Percentiles rank a stretch among this genome's conserved stretches.
Evolutionary conservation across 2,888 invertebrate genomes (phyloP).

Genomic region (Apeira syringaria): DNA sequence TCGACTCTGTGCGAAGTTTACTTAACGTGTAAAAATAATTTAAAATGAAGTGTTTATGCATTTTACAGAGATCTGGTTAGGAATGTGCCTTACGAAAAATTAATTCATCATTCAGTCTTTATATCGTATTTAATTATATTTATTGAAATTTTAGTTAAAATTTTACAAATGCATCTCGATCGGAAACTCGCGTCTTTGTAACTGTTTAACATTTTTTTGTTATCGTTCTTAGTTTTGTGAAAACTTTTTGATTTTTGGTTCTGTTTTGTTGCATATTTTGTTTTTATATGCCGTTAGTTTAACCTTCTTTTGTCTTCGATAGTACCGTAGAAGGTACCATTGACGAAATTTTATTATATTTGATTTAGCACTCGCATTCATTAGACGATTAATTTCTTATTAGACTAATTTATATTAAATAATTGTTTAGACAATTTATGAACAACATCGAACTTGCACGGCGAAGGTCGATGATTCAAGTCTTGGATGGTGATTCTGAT

Average conservation of each 20-base stretch:
- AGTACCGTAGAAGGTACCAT: slow-evolving; percentile 37
- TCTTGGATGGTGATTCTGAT: too few relatives aligned
- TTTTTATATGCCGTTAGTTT: slow-evolving; percentile 37
- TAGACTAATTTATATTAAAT: slow-evolving; percentile 29
- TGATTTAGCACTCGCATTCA: slow-evolving; percentile 33
- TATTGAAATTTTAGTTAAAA: slow-evolving; percentile 27
- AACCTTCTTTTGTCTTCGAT: slow-evolving; percentile 35
- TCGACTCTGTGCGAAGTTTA: slow-evolving; percentile 66
- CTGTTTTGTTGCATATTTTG: slow-evolving; percentile 67
- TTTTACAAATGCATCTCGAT: slow-evolving; percentile 52
- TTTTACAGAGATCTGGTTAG: slow-evolving; percentile 41
- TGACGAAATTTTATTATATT: slow-evolving; percentile 14
- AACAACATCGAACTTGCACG: not conserved
- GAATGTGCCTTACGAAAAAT: slow-evolving; percentile 28
- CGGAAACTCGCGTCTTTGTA: slow-evolving; percentile 56
- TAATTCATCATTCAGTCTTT: not conserved
- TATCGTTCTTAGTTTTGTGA: slow-evolving; percentile 67
- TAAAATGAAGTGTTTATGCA: slow-evolving; percentile 35
- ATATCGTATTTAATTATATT: slow-evolving; percentile 6
- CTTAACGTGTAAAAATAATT: slow-evolving; percentile 57
- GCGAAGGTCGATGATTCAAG: too few relatives aligned
- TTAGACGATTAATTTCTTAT: slow-evolving; percentile 33
- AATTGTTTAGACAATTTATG: slow-evolving; percentile 13
- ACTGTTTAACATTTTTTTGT: slow-evolving; percentile 63
- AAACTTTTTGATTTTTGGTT: slow-evolving; percentile 46